Evolutionary conservation across 2,797 vertebrate species (phyloP), one percentile per base, ranked within the genome.

Genomic region (Sebastes steindachneri): DNA sequence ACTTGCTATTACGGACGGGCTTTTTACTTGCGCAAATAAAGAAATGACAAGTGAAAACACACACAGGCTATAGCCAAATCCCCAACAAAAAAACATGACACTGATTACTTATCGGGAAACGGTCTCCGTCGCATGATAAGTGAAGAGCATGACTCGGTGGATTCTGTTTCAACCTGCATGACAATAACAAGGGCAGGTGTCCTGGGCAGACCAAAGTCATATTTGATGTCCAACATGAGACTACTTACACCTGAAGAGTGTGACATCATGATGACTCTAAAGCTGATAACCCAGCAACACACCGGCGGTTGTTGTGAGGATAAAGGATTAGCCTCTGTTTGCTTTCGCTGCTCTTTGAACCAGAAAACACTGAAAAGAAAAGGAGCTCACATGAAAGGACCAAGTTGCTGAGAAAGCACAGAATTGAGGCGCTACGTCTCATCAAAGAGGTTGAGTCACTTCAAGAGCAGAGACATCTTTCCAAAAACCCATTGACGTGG

Each of bases 151-250:
- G 90, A 90, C 68, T 91, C 85, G 57, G 69, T 79, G 79, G 67
- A 80, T 89, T 88, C 68, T 19, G 73, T 88, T 91, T 89, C 89
- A 79, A 79, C 82, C 65, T 76, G 67, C 76, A 79, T 77, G 77
- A 86, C 79, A 83, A 80, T 82, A 90, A 90, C 88, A 77, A 86
- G 87, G 83, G 72, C 93, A 92, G 85, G 90, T 90, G 90, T 79
- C 75, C 72, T 8, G 73, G 82, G 60, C 63, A 75, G 77, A 91
- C 87, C 73, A 85, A 90, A 92, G 91, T 89, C 88, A 88, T 90
- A 93, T 94, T 95, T 95, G 88, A 94, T 90, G 89, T 92, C 87
- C 91, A 83, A 91, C 93, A 90, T 89, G 85, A 92, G 87, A 88
- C 92, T 74, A 53, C 86, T 89, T 78, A 85, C 89, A 92, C 92